Evolutionary conservation across 2,113 vertebrate species (phyloP), one percentile per base, ranked within the genome.

Genomic region (Caretta caretta): DNA sequence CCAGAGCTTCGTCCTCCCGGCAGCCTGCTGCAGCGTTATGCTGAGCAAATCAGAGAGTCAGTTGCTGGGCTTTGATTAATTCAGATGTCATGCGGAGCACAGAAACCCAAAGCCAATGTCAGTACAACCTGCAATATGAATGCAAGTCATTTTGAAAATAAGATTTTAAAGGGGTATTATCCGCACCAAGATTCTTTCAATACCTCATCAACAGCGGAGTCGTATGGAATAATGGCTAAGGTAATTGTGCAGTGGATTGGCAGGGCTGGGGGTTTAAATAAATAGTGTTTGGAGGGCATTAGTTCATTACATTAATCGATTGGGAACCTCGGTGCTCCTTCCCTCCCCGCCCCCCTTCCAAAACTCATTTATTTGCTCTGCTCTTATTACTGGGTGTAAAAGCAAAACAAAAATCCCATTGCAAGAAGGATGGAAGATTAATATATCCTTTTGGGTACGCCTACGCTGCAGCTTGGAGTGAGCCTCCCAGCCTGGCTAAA

Each of bases 131-230:
- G 5, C 1, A 62, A 72, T 83, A 91, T 93, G 83, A 83, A 93
- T 86, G 90, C 57, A 87, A 87, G 19, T 11, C 19, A 27, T 96
- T 95, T 97, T 96, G 87, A 92, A 96, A 91, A 83, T 78, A 84
- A 92, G 56, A 84, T 65, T 95, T 98, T 95, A 22, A 87, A 89
- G 78, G 5, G 1, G 22, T 38, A 11, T 48, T 84, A 89, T 76
- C 84, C 38, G 17, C 31, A 42, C 31, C 3, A 49, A 81, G 59
- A 50, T 92, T 96, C 96, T 62, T 94, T 92, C 93, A 95, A 62
- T 49, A 84, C 49, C 83, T 93, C 62, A 94, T 93, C 54, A 90
- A 88, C 29, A 12, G 16, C 0, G 6, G 90, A 97, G 92, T 79
- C 0, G 4, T 92, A 87, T 38, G 1, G 80, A 29, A 8, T 1